Conservation (phyloP, 2,113 vertebrate genomes). For the Glaucomys volans region DNA sequence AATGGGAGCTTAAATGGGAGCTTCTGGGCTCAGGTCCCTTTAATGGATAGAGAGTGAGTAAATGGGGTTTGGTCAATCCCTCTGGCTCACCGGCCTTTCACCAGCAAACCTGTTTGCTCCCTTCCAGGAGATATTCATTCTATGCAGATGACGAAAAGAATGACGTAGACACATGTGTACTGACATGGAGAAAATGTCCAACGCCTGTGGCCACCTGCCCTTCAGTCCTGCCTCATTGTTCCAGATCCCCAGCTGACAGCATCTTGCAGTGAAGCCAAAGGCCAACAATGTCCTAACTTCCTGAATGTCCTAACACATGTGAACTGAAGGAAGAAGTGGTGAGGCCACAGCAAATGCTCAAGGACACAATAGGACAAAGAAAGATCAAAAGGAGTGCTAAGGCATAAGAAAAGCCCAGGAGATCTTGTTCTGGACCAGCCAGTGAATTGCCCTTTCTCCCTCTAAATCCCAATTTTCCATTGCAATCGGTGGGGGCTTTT, state of each 20-base stretch:
- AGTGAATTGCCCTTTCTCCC: neutral
- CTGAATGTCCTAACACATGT: constrained; percentile 56
- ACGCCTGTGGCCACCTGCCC: constrained; percentile 51
- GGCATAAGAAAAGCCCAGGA: neutral
- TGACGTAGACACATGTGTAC: too few relatives aligned
- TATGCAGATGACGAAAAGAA: too few relatives aligned
- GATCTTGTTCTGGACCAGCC: neutral
- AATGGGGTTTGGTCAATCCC: neutral
- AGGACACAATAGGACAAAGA: neutral
- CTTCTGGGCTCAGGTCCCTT: constrained; percentile 6
- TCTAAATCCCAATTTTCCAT: neutral
- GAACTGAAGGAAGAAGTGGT: constrained; percentile 37
- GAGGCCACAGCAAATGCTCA: constrained; percentile 1
- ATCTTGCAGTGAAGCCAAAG: constrained; percentile 57
- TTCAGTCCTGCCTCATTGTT: neutral
- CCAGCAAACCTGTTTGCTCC: constrained; percentile 15
- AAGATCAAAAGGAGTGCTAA: neutral
- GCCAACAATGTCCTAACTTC: constrained; percentile 33
- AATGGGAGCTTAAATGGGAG: constrained; percentile 48
- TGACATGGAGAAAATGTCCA: too few relatives aligned
- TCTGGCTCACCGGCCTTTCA: constrained; percentile 23
- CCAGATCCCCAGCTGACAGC: constrained; percentile 28
- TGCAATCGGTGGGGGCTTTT: neutral
- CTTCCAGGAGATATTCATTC: neutral
- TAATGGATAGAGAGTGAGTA: constrained; percentile 4